Percentiles rank a stretch among this genome's conserved stretches.
Evolutionary conservation across 2,113 vertebrate species (phyloP).

Genomic region (Girardinichthys multiradiatus): DNA sequence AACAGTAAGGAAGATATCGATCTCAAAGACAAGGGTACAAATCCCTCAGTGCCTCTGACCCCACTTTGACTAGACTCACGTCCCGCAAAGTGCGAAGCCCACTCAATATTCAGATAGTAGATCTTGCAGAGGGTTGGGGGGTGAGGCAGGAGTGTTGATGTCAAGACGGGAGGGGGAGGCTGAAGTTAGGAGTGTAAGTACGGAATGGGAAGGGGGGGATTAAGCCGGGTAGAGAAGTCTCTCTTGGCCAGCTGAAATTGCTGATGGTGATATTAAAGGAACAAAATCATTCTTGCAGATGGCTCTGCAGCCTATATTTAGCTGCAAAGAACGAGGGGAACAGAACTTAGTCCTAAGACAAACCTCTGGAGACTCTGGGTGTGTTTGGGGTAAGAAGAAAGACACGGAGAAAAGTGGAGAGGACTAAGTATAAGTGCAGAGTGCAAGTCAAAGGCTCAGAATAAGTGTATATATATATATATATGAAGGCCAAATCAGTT

Average conservation of each 20-base stretch:
- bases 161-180: constrained; percentile 61
- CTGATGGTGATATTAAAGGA: constrained; percentile 90
- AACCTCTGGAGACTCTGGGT: constrained; percentile 61
- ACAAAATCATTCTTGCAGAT: constrained; percentile 88
- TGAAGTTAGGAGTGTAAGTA: constrained; percentile 64
- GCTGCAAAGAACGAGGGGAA: constrained; percentile 63
- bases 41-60: constrained; percentile 77
- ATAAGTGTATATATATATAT: constrained; percentile 12
- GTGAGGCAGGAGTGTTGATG: constrained; percentile 62
- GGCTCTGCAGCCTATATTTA: constrained; percentile 90
- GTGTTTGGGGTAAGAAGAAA: constrained; percentile 49
- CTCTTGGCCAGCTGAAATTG: constrained; percentile 85
- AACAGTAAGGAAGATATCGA: constrained; percentile 54
- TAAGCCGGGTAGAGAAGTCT: constrained; percentile 48
- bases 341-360: constrained; percentile 67
- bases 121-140: constrained; percentile 61
- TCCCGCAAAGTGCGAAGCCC: constrained; percentile 76
- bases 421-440: neutral
- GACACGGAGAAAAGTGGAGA: neutral
- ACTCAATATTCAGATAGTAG: constrained; percentile 68
- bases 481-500: constrained; percentile 15
- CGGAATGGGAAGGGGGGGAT: constrained; percentile 39
- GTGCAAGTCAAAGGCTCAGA: constrained; percentile 35
- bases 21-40: constrained; percentile 71
- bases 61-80: constrained; percentile 69